phyloP scores from a whole-genome alignment of 2,797 vertebrate genomes.

The Pyrrhura leucotis region DNA sequence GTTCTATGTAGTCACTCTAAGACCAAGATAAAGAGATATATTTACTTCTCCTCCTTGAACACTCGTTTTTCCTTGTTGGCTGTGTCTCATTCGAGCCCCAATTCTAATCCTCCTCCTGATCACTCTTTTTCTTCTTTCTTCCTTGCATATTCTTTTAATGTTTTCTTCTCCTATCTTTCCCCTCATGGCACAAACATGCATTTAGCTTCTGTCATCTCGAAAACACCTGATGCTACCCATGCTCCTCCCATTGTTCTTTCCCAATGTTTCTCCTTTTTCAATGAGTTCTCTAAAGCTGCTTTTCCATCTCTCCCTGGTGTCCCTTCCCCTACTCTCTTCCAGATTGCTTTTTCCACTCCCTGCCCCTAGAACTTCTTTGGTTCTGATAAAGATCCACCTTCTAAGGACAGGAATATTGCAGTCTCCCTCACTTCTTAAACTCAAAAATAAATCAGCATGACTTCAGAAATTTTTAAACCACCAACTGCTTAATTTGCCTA shows the following conservation, averaged over 20 bases:
- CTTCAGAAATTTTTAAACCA: neutral
- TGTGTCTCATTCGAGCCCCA: accelerated
- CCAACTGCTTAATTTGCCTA: neutral
- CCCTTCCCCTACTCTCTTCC: neutral
- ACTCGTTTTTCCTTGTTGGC: neutral
- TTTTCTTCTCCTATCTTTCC: neutral
- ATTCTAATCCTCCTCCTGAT: accelerated
- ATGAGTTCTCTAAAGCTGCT: neutral
- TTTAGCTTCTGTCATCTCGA: neutral
- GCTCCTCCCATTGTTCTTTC: neutral
- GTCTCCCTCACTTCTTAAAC: neutral
- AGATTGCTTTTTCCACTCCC: neutral
- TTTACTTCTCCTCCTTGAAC: neutral
- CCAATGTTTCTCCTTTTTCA: neutral
- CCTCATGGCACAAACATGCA: neutral
- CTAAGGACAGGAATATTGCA: neutral
- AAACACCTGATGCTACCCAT: neutral
- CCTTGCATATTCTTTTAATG: neutral
- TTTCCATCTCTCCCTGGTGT: neutral
- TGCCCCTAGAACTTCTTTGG: neutral
- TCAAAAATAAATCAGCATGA: accelerated
- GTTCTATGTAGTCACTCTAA: neutral
- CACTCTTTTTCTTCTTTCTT: neutral
- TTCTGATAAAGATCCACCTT: neutral
- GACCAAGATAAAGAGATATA: neutral